phyloP scores from a whole-genome alignment of 2,888 invertebrate species.

The Orgyia antiqua region DNA sequence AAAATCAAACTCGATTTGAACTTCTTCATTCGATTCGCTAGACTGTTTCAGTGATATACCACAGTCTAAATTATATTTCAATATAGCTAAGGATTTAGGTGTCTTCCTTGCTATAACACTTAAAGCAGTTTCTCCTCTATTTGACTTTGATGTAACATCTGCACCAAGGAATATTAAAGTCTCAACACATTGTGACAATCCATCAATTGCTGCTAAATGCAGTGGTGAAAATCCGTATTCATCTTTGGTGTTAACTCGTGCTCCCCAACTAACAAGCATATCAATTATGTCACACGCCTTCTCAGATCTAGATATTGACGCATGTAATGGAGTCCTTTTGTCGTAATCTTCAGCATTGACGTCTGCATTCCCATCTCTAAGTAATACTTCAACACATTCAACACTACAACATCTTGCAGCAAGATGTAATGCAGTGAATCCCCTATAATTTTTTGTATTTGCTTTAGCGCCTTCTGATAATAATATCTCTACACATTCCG shows the following conservation, averaged over 20 bases:
- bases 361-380: constrained; percentile 86
- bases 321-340: constrained; percentile 88
- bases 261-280: constrained; percentile 86
- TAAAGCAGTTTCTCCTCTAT: constrained; percentile 89
- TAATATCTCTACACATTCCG: constrained; percentile 88
- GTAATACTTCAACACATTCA: constrained; percentile 87
- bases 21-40: constrained; percentile 87
- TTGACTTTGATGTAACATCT: constrained; percentile 91
- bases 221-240: constrained; percentile 91
- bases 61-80: constrained; percentile 87
- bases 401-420: constrained; percentile 88
- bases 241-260: constrained; percentile 89
- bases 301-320: constrained; percentile 87
- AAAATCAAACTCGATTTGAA: constrained; percentile 89
- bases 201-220: constrained; percentile 91
- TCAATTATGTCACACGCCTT: constrained; percentile 89
- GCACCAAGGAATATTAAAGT: constrained; percentile 89
- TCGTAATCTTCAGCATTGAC: constrained; percentile 89
- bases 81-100: constrained; percentile 88
- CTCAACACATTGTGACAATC: constrained; percentile 89
- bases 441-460: constrained; percentile 85
- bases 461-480: constrained; percentile 87
- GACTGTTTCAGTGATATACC: constrained; percentile 86
- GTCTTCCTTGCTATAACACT: constrained; percentile 91
- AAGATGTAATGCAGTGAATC: constrained; percentile 91